Base-by-base conservation (phyloP, 2,888 invertebrate genomes). In the Electrophaes corylata region DNA sequence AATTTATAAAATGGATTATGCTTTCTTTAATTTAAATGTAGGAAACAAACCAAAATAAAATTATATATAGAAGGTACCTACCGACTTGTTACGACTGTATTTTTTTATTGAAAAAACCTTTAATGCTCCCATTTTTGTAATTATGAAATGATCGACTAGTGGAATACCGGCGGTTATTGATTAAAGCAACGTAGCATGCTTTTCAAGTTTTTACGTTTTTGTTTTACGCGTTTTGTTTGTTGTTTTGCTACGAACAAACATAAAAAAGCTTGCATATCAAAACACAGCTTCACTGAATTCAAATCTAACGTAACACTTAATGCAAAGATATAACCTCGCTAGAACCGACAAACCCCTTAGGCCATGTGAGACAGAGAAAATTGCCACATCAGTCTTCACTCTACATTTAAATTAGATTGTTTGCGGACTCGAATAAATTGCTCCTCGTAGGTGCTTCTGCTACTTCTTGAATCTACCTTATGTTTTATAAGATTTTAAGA, bases 401-500 rank as follows among this genome's bases (percentile, higher is more conserved):
- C 73, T 70, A 77, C 76, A 80, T 79, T 79, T 80, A 82, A 83
- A 83, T 83, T 82, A 81, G 79, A 83, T 78, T 81, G 80, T 76
- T 81, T 81, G 81, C 73, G 79, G 79, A 75, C 78, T 73, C 72
- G 70, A 78, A 81, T 81, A 83, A 81, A 81, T 83, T 78, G 76
- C 71, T 70, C 67, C 71, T 70, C 70, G 71, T 73, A 71, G 66
- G 71, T 70, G 63, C 69, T 70, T 43, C n/a, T 37, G 37, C 31
- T 52, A 26, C 47, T 49, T 49, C 50, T 57, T 33, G 52, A 45
- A 48, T 47, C 20, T 54, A 62, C 58, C 62, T 57, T 53, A 48
- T 57, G 46, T 54, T 54, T 60, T 55, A 50, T 45, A 49, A 45
- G 31, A 20, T 29, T 48, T 40, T 45, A 49, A 19, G 23, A 51